Percentiles rank a stretch among this genome's conserved stretches.
phyloP scores from a whole-genome alignment of 1,140 invertebrate species.

The Diprion similis region DNA sequence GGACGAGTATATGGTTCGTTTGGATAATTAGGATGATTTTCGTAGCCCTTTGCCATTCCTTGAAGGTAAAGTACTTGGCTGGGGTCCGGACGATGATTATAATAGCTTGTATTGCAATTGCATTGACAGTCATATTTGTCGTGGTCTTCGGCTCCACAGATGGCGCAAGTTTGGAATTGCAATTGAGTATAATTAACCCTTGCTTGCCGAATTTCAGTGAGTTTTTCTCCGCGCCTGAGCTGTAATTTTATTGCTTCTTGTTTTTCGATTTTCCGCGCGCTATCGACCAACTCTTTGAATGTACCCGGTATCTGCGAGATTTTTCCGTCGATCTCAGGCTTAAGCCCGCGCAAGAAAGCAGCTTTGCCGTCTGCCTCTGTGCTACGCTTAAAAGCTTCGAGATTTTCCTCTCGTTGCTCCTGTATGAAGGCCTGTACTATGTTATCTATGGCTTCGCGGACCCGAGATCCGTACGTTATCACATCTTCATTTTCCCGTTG shows the following conservation, averaged over 20 bases:
- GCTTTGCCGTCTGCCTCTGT: neutral
- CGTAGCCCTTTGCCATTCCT: neutral
- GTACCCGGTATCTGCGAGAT: neutral
- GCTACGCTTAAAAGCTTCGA: neutral
- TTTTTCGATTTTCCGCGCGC: neutral
- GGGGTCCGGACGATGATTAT: neutral
- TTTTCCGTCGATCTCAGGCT: neutral
- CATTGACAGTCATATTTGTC: neutral
- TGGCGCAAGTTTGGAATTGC: neutral
- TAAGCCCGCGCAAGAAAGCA: neutral
- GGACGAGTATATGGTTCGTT: no score
- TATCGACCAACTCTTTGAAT: neutral
- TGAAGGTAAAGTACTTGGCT: neutral
- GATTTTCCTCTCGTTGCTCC: slow-evolving; percentile 10
- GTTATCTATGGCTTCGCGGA: slow-evolving; percentile 11
- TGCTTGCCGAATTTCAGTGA: neutral
- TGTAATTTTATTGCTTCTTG: neutral
- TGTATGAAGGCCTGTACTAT: slow-evolving; percentile 18
- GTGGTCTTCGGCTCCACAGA: neutral
- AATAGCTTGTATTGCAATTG: neutral
- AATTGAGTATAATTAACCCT: neutral
- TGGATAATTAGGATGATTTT: no score
- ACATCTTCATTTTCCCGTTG: slow-evolving; percentile 24
- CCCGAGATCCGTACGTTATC: slow-evolving; percentile 9
- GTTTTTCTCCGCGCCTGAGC: neutral